Evolutionary conservation across 1,140 invertebrate species (phyloP).

Genomic region (Apolygus lucorum): DNA sequence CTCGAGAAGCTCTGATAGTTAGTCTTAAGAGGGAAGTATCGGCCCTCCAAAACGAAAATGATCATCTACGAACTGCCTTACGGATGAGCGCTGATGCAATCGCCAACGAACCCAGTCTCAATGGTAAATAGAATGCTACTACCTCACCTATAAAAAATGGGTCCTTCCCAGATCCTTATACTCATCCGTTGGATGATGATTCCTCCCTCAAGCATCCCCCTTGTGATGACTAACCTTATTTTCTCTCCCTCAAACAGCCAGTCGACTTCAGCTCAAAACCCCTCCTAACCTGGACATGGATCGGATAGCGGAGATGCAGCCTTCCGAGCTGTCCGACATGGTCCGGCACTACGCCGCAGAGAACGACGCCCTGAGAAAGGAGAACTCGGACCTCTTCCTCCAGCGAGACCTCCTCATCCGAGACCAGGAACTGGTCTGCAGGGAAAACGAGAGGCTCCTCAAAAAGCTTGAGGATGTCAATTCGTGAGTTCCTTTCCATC

Average conservation of each 20-base stretch:
- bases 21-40: constrained; percentile 81
- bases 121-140: neutral
- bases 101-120: constrained; percentile 17
- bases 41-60: constrained; percentile 83
- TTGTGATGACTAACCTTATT: no score
- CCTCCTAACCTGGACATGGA: constrained; percentile 55
- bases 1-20: constrained; percentile 80
- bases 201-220: no score
- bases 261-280: constrained; percentile 9
- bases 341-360: constrained; percentile 71
- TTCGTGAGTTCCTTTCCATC: constrained; percentile 67
- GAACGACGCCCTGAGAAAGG: constrained; percentile 72
- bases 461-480: constrained; percentile 82
- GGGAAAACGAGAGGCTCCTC: constrained; percentile 79
- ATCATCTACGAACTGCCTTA: constrained; percentile 68
- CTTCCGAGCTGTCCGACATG: constrained; percentile 59
- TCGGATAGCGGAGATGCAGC: constrained; percentile 60
- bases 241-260: neutral
- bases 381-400: constrained; percentile 77
- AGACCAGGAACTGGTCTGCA: constrained; percentile 80
- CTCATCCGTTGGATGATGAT: neutral
- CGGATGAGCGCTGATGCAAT: constrained; percentile 42
- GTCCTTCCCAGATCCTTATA: neutral
- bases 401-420: constrained; percentile 68
- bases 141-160: neutral